Base-by-base conservation (phyloP, 2,888 invertebrate species). In the Celastrina argiolus region DNA sequence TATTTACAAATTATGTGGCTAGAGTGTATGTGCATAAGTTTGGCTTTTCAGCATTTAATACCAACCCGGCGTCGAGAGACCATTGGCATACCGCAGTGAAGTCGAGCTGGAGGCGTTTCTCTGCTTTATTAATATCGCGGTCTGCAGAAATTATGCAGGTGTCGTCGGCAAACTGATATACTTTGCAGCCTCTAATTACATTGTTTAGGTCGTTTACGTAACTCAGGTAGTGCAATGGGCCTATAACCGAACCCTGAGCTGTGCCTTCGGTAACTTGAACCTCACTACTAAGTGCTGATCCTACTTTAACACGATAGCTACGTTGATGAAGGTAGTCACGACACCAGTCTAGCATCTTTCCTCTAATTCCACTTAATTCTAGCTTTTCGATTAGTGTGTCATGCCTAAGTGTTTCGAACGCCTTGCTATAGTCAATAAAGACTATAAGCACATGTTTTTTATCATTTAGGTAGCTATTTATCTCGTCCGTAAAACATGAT, bases 331-430 rank as follows among this genome's bases (percentile, higher is more conserved):
- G 34, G 16, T 59, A 59, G 34, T 59, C 34, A 14, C 31, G 28
- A 31, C 59, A 59, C 59, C 31, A 59, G 10, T 59, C 14, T 34
- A n/a, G 14, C 4, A 59, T 14, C 1, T 28, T 28, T 14, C 59
- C 59, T 12, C 59, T 59, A 31, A 59, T 59, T 0, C 31, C 59
- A 59, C 59, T 31, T 4, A 31, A 4, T n/a, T 59, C 12, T 59
- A 59, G 31, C 31, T 59, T 59, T 4, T 59, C 59, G 14, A 59
- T 34, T 31, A 59, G n/a, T 4, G 6, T 59, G 34, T 59, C 34
- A 31, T 67, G 67, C 18, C 56, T 16, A 2, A 67, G 59, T 5
- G 64, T 67, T 12, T 67, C 67, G 8, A 67, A 67, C 8, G 63
- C 66, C 14, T 14, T 42, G 42, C 42, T 42, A 14, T 42, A 42